phyloP scores from a whole-genome alignment of 2,888 invertebrate genomes.

The Mimumesa dahlbomi region DNA sequence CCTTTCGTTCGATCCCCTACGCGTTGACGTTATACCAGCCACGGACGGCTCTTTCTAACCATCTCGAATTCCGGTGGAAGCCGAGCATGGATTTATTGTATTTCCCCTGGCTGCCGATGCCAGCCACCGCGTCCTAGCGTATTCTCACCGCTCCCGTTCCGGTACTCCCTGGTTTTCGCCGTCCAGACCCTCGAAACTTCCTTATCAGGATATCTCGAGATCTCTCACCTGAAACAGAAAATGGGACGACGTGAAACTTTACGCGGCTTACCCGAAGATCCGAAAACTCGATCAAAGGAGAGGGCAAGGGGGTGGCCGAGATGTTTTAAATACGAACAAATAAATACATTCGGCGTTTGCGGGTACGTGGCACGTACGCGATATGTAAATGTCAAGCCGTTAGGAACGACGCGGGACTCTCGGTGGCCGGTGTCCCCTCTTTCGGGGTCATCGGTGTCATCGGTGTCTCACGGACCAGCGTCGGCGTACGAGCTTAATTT shows the following conservation, averaged over 20 bases:
- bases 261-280: too few relatives aligned
- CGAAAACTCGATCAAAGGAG: too few relatives aligned
- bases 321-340: too few relatives aligned
- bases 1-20: constrained; percentile 29
- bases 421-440: constrained; percentile 48
- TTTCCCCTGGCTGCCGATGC: background rate
- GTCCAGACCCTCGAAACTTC: too few relatives aligned
- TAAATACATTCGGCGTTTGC: constrained; percentile 11
- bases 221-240: constrained; percentile 68
- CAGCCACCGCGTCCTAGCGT: background rate
- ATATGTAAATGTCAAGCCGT: too few relatives aligned
- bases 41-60: constrained; percentile 38
- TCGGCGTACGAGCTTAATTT: constrained; percentile 73
- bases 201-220: constrained; percentile 24
- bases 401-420: constrained; percentile 28
- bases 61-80: constrained; percentile 35
- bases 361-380: constrained; percentile 1
- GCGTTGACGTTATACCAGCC: constrained; percentile 43
- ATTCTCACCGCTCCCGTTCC: background rate
- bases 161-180: constrained; percentile 10
- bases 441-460: constrained; percentile 63
- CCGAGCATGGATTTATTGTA: constrained; percentile 48
- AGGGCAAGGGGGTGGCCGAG: too few relatives aligned
- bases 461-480: too few relatives aligned
- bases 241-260: background rate